phyloP scores from a whole-genome alignment of 2,888 invertebrate species.

The Ganaspis brasiliensis region DNA sequence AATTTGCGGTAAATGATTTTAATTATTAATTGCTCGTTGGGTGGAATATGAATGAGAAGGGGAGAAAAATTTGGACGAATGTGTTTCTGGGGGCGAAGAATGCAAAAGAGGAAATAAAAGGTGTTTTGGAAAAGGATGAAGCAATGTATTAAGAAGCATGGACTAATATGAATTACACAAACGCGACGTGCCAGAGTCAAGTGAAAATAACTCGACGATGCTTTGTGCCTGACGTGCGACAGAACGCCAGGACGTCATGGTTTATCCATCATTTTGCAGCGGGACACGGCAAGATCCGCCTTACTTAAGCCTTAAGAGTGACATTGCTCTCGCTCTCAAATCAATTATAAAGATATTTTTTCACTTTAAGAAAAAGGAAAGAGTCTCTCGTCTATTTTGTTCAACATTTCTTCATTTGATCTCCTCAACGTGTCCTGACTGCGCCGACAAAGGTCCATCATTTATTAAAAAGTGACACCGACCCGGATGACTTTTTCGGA shows the following conservation, averaged over 20 bases:
- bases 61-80: no score
- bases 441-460: constrained; percentile 11
- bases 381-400: constrained; percentile 12
- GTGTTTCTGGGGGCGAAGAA: neutral
- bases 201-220: constrained; percentile 75
- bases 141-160: constrained; percentile 64
- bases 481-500: neutral
- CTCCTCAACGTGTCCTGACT: neutral
- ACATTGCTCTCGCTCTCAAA: constrained; percentile 49
- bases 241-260: constrained; percentile 71
- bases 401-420: constrained; percentile 7
- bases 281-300: constrained; percentile 59
- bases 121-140: constrained; percentile 33
- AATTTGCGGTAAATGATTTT: no score
- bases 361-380: constrained; percentile 45
- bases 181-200: constrained; percentile 57
- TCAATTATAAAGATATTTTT: constrained; percentile 56
- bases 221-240: constrained; percentile 74
- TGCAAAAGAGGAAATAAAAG: constrained; percentile 21
- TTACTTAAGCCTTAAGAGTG: constrained; percentile 48
- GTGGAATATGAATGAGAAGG: no score
- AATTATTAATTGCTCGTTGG: no score
- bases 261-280: constrained; percentile 75
- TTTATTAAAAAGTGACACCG: neutral
- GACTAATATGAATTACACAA: constrained; percentile 67